These are phyloP conservation scores for Vollenhovia emeryi DNA, from an alignment of 1,140 invertebrate genomes.

Conservation along the genomic window DNA sequence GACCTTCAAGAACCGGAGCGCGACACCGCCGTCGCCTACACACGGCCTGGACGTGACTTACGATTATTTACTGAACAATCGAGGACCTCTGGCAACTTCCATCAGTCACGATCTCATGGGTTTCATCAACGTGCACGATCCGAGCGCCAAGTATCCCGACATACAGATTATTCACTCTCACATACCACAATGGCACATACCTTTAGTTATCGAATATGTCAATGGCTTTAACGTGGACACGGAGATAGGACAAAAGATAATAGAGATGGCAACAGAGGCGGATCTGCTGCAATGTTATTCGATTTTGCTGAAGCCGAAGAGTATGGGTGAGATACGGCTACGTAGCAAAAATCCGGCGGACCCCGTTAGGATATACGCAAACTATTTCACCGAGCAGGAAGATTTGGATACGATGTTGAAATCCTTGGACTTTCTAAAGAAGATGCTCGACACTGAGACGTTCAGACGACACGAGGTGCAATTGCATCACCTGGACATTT, in stretches of 20 bases:
- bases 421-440: slow-evolving; percentile 62
- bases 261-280: slow-evolving; percentile 56
- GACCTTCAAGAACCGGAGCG: slow-evolving; percentile 76
- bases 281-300: slow-evolving; percentile 78
- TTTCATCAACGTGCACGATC: slow-evolving; percentile 76
- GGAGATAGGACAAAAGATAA: slow-evolving; percentile 65
- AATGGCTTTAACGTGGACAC: slow-evolving; percentile 59
- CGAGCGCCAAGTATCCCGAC: slow-evolving; percentile 77
- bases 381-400: slow-evolving; percentile 86
- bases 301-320: slow-evolving; percentile 85
- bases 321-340: slow-evolving; percentile 86
- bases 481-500: slow-evolving; percentile 48
- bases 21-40: slow-evolving; percentile 84
- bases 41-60: slow-evolving; percentile 69
- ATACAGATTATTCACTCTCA: slow-evolving; percentile 72
- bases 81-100: slow-evolving; percentile 62
- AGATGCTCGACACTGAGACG: slow-evolving; percentile 69
- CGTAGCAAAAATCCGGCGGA: slow-evolving; percentile 87
- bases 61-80: slow-evolving; percentile 75
- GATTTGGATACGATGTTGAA: slow-evolving; percentile 83
- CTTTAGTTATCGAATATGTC: slow-evolving; percentile 25
- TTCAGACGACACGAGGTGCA: slow-evolving; percentile 74
- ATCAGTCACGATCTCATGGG: slow-evolving; percentile 69
- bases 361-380: slow-evolving; percentile 89
- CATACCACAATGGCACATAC: slow-evolving; percentile 54